Evolutionary conservation across 2,888 invertebrate genomes (phyloP).

Genomic region (Aleiodes leptofemur): DNA sequence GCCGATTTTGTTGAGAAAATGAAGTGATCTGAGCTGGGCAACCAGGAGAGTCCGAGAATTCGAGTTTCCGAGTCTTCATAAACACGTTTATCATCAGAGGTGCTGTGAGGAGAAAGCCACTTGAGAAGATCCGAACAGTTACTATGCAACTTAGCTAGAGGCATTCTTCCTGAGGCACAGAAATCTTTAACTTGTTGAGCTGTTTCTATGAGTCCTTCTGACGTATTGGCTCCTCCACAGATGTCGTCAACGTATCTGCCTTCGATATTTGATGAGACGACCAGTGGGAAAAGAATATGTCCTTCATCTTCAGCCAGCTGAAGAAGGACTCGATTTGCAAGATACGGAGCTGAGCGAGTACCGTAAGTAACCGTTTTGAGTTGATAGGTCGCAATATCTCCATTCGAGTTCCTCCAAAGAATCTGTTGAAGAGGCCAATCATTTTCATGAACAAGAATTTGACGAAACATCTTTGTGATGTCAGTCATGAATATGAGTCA

Average conservation of each 20-base stretch:
- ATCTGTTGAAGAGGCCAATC: too few species aligned
- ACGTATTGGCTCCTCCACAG: neutral
- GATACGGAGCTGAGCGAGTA: too few species aligned
- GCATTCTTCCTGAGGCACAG: neutral
- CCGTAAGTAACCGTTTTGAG: too few species aligned
- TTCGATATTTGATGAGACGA: too few species aligned
- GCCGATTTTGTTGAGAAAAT: constrained; percentile 12
- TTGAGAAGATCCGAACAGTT: neutral
- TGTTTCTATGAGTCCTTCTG: neutral
- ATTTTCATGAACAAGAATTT: too few species aligned
- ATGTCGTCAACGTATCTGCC: neutral
- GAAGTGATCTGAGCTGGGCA: neutral
- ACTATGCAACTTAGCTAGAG: neutral
- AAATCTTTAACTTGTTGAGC: neutral
- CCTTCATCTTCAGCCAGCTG: too few species aligned
- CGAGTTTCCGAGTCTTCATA: neutral
- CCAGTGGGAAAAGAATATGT: too few species aligned
- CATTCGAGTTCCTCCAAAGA: too few species aligned
- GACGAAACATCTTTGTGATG: too few species aligned
- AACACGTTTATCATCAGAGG: neutral
- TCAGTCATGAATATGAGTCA: too few species aligned
- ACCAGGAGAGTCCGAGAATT: neutral
- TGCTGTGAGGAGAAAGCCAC: neutral
- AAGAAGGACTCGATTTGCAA: too few species aligned
- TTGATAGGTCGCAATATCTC: too few species aligned